These are phyloP conservation scores for Syngnathus rostellatus DNA, from an alignment of 2,797 vertebrate genomes.

Conservation along the genomic window DNA sequence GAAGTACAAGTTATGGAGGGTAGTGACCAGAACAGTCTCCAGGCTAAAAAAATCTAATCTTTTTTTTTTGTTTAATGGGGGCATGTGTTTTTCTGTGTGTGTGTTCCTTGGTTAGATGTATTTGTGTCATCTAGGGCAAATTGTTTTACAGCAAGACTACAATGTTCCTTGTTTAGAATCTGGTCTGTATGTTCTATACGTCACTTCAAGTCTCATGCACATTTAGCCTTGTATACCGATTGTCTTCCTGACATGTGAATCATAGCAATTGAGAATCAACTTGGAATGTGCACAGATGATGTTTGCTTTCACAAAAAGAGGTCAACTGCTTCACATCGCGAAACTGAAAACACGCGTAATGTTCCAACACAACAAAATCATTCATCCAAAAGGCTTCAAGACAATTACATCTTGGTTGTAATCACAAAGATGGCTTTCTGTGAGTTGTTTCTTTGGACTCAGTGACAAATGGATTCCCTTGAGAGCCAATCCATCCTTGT, in stretches of 20 bases:
- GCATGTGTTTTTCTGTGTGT: constrained; percentile 9
- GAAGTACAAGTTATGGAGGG: constrained; percentile 61
- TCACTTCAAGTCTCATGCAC: background rate
- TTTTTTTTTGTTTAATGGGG: constrained; percentile 12
- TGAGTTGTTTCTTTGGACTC: constrained; percentile 13
- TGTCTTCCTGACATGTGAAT: background rate
- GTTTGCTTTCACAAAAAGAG: constrained; percentile 26
- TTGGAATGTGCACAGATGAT: constrained; percentile 5
- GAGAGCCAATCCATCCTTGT: background rate
- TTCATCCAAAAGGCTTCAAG: background rate
- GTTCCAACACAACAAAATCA: background rate
- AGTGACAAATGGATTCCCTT: constrained; percentile 31
- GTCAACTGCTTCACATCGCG: constrained; percentile 16
- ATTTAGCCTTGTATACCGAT: background rate
- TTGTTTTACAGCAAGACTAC: background rate
- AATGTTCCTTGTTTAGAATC: background rate
- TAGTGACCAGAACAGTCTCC: constrained; percentile 47
- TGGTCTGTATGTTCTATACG: background rate
- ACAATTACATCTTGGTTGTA: constrained; percentile 11
- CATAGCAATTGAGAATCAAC: background rate
- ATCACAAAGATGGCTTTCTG: constrained; percentile 14
- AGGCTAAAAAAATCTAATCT: constrained; percentile 56
- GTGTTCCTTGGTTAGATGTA: constrained; percentile 7
- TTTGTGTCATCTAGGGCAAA: constrained; percentile 2
- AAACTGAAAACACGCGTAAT: constrained; percentile 8